Base-by-base conservation (phyloP, 2,797 vertebrate genomes). In the Artibeus lituratus region DNA sequence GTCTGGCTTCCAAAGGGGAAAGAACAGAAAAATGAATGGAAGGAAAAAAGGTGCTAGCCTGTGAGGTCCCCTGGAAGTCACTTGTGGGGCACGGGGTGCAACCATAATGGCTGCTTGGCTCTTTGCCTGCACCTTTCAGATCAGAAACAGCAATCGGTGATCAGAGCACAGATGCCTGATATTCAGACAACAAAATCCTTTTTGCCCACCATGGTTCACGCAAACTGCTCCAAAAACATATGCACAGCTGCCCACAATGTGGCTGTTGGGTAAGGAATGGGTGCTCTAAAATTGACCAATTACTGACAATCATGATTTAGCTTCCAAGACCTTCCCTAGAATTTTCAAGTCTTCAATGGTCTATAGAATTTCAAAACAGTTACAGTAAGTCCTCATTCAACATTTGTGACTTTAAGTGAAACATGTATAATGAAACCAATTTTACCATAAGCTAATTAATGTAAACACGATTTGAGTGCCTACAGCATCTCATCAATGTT, bases 1-100 rank as follows among this genome's bases (percentile, higher is more conserved):
- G 14, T 49, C 67, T 74, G 47, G 57, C 42, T 91, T 39, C 76
- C 37, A 91, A 91, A 82, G 37, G 51, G n/a, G 59, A 44, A 77
- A 84, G n/a, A 84, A 24, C 15, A 87, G 47, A 83, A 74, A 84
- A 84, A 74, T 22, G 6, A 77, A 69, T 26, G 16, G 67, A 49
- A 82, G 67, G n/a, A 65, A 73, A 69, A 82, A 81, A n/a, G n/a
- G 39, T 15, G 10, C 16, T 74, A 57, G 21, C 39, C 37, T 16
- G 5, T 74, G n/a, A 67, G 80, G n/a, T 81, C 37, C 39, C 47
- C 14, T 80, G 74, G 67, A 91, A 80, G n/a, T 73, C 44, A 73
- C 5, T 0, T 67, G 21, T 5, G 1, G 5, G 39, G 32, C 7
- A 7, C 4, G 9, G 19, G 7, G 22, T 51, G n/a, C 8, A 44